Conservation (phyloP, 2,797 vertebrate genomes). For the Anguilla megastoma region DNA sequence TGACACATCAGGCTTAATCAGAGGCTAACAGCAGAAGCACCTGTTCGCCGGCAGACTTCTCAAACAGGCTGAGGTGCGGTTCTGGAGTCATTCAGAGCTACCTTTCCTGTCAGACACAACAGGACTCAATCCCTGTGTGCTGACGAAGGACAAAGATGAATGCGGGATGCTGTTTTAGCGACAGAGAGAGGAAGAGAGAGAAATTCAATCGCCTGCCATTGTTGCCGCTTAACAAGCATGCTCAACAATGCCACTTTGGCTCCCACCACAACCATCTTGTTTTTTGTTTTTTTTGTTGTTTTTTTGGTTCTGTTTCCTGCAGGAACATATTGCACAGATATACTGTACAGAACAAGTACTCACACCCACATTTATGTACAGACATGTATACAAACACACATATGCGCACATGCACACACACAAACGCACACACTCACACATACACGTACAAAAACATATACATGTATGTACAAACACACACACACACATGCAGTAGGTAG, state of each 20-base stretch:
- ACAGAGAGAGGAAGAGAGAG: neutral
- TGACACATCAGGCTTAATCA: neutral
- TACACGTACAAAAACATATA: neutral
- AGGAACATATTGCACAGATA: neutral
- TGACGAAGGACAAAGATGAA: neutral
- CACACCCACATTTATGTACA: neutral
- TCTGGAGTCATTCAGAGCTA: neutral
- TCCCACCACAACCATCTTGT: neutral
- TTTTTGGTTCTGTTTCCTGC: neutral
- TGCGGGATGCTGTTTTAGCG: neutral
- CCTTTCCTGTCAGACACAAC: neutral
- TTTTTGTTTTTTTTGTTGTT: neutral
- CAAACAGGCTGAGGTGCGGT: neutral
- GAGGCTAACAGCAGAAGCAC: neutral
- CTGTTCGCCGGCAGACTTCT: neutral
- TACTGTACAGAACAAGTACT: too few relatives aligned
- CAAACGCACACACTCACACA: too few relatives aligned
- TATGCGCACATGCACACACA: too few relatives aligned
- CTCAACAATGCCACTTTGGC: neutral
- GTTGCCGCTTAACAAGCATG: neutral
- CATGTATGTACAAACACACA: neutral
- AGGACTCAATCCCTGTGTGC: neutral
- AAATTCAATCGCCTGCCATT: neutral
- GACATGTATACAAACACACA: neutral
- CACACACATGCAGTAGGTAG: neutral